A percentile compares a stretch with the other conserved stretches of the same genome.
These are phyloP conservation scores for Tiphia femorata DNA, from an alignment of 2,888 invertebrate genomes.

Conservation along the genomic window DNA sequence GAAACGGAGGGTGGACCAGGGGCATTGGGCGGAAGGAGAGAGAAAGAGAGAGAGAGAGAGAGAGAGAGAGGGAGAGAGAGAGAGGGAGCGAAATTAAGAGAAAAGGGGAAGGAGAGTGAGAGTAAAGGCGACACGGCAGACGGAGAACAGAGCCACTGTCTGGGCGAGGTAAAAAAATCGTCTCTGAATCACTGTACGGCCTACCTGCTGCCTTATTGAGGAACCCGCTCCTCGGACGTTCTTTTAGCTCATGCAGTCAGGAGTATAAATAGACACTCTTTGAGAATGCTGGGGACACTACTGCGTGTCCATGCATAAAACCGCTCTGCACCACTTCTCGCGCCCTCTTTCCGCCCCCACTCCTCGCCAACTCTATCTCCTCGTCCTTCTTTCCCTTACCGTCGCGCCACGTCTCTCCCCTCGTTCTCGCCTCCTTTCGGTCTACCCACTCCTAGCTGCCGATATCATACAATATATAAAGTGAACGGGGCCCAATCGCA, in stretches of 20 bases:
- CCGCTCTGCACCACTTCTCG: constrained; percentile 33
- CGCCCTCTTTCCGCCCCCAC: constrained; percentile 3
- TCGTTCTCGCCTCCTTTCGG: too few relatives aligned
- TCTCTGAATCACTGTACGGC: constrained; percentile 61
- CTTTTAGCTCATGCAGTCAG: constrained; percentile 51
- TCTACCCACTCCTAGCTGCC: too few relatives aligned
- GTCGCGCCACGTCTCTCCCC: constrained; percentile 9
- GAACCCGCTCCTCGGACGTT: constrained; percentile 55
- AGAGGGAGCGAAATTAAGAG: too few relatives aligned
- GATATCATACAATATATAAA: too few relatives aligned
- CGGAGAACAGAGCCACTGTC: constrained; percentile 49
- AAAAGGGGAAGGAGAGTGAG: constrained; percentile 25
- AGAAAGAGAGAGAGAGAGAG: neutral
- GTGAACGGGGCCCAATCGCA: too few relatives aligned
- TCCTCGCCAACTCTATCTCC: neutral
- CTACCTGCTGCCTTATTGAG: constrained; percentile 66
- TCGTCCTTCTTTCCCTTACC: constrained; percentile 2
- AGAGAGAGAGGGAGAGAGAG: constrained; percentile 16
- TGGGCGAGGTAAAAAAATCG: constrained; percentile 56
- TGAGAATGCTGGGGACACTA: constrained; percentile 48
- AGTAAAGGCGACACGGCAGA: too few relatives aligned
- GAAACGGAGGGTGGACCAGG: constrained; percentile 18
- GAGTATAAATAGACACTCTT: constrained; percentile 58
- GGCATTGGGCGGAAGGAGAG: neutral
- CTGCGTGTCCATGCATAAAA: constrained; percentile 38